These are phyloP conservation scores for Drosophila melanocephala DNA, from an alignment of 2,888 invertebrate species.

Conservation along the genomic window DNA sequence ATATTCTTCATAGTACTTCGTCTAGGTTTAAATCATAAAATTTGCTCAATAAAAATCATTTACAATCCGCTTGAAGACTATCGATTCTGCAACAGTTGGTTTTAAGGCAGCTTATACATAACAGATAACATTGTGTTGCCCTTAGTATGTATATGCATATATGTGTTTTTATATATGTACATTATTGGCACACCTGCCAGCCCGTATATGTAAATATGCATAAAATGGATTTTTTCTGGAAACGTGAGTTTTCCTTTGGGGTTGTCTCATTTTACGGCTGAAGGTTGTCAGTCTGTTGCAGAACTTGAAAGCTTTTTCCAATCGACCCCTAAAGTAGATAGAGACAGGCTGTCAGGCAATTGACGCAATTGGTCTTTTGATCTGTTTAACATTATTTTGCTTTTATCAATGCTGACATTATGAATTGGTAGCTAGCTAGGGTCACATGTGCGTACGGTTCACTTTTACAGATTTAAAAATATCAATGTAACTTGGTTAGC, in stretches of 20 bases:
- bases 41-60: background rate
- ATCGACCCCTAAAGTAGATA: conserved; percentile 18
- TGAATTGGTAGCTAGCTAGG: background rate
- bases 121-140: background rate
- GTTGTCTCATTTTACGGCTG: conserved; percentile 10
- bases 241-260: background rate
- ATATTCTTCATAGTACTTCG: background rate
- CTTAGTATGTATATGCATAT: background rate
- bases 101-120: background rate
- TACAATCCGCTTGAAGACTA: background rate
- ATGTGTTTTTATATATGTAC: background rate
- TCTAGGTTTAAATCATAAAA: background rate
- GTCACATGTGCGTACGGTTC: background rate
- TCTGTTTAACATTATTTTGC: conserved; percentile 48
- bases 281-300: conserved; percentile 24
- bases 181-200: conserved; percentile 24
- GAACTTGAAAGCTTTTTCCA: conserved; percentile 32
- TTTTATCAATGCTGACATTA: conserved; percentile 2
- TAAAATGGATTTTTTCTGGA: conserved; percentile 26
- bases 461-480: background rate
- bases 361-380: conserved; percentile 63
- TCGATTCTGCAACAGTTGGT: background rate
- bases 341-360: conserved; percentile 37
- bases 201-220: conserved; percentile 29
- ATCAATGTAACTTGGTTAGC: background rate